Conservation (phyloP, 2,113 vertebrate genomes). For the Polypterus bichir region DNA sequence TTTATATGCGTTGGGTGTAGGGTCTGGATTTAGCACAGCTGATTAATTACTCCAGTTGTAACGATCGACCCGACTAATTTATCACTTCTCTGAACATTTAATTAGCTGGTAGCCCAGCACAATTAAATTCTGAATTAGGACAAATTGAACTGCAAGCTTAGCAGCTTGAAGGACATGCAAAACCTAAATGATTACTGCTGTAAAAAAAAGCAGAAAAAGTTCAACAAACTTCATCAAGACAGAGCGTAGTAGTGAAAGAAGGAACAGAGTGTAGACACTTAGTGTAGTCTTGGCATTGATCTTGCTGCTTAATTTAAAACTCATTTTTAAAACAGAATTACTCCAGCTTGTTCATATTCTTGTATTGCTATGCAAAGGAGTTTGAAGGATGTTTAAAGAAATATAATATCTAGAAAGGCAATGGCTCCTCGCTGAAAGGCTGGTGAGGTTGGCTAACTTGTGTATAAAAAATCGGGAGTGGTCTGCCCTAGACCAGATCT, state of each 20-base stretch:
- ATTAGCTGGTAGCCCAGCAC: conserved; percentile 63
- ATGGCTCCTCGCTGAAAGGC: no score
- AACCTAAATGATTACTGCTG: conserved; percentile 10
- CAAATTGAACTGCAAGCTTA: conserved; percentile 57
- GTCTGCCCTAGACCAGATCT: no score
- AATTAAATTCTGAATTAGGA: conserved; percentile 63
- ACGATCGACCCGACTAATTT: conserved; percentile 65
- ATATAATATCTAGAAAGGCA: no score
- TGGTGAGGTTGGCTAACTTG: no score
- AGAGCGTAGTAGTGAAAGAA: background rate
- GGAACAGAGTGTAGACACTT: background rate
- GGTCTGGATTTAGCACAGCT: conserved; percentile 39
- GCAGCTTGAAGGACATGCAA: conserved; percentile 45
- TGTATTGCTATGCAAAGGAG: no score
- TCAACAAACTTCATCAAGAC: conserved; percentile 3
- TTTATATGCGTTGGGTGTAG: conserved; percentile 21
- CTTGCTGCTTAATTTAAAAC: background rate
- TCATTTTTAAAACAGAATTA: no score
- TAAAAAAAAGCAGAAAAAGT: background rate
- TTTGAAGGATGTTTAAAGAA: no score
- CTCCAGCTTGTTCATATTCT: no score
- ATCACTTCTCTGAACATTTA: conserved; percentile 74
- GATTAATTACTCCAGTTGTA: conserved; percentile 62
- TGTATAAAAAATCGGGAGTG: no score
- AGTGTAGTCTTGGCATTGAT: background rate